phyloP scores from a whole-genome alignment of 2,113 vertebrate genomes.

The Microtus oregoni region DNA sequence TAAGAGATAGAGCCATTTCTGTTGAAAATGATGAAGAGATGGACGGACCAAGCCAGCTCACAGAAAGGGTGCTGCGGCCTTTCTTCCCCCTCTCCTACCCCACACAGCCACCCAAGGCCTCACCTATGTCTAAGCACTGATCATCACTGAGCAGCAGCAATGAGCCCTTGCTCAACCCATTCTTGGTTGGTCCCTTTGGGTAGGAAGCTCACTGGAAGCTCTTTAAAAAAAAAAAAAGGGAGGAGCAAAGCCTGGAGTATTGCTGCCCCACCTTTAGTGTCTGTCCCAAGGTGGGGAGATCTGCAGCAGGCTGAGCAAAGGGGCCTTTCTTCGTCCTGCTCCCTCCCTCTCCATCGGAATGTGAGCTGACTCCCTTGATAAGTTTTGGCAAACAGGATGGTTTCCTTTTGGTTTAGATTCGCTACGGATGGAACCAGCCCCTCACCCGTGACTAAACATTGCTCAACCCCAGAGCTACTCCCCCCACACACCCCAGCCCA shows the following conservation, averaged over 20 bases:
- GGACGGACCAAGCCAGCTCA: neutral
- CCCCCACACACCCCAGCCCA: neutral
- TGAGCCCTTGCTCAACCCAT: neutral
- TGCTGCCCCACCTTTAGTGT: neutral
- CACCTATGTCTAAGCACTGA: no score
- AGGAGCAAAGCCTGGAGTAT: neutral
- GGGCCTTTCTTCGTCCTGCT: neutral
- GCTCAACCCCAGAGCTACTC: neutral
- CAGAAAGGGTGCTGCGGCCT: neutral
- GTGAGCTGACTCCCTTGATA: neutral
- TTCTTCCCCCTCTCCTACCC: neutral
- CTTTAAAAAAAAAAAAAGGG: neutral
- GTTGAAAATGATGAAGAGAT: neutral
- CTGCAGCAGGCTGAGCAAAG: accelerated
- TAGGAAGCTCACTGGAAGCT: neutral
- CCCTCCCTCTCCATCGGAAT: neutral
- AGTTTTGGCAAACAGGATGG: neutral
- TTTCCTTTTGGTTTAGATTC: neutral
- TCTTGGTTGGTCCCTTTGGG: neutral
- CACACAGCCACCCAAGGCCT: neutral
- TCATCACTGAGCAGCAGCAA: neutral
- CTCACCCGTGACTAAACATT: neutral
- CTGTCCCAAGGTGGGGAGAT: accelerated
- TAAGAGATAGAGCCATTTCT: neutral
- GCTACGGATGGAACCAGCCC: neutral